These are phyloP conservation scores for Caenorhabditis drosophilae DNA, from an alignment of 2,888 invertebrate species.

Conservation along the genomic window DNA sequence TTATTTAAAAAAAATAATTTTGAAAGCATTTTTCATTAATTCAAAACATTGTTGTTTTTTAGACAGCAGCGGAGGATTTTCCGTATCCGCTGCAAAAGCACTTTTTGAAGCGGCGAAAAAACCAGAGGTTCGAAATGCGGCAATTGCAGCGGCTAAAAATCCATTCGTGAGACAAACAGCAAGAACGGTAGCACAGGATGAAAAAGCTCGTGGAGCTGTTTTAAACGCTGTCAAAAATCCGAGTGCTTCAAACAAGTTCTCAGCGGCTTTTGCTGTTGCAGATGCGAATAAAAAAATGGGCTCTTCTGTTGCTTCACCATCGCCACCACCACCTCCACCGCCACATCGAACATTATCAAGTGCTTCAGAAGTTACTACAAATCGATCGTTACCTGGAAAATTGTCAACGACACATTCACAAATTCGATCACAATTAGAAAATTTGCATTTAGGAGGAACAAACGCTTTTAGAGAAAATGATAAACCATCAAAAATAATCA, in stretches of 20 bases:
- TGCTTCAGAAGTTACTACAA: neutral
- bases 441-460: slow-evolving; percentile 27
- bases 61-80: slow-evolving; percentile 33
- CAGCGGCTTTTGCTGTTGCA: slow-evolving; percentile 28
- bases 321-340: too few species aligned
- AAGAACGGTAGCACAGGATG: slow-evolving; percentile 47
- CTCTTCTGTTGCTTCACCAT: slow-evolving; percentile 21
- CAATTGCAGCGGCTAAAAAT: slow-evolving; percentile 50
- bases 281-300: slow-evolving; percentile 21
- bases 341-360: too few species aligned
- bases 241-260: slow-evolving; percentile 24
- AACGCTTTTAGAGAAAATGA: too few species aligned
- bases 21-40: too few species aligned
- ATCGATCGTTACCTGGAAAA: slow-evolving; percentile 9
- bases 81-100: slow-evolving; percentile 50
- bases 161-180: slow-evolving; percentile 49
- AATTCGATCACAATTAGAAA: slow-evolving; percentile 29
- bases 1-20: neutral
- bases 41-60: slow-evolving; percentile 3
- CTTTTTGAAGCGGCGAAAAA: slow-evolving; percentile 54
- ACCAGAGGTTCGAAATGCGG: slow-evolving; percentile 48
- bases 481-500: too few species aligned
- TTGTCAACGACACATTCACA: slow-evolving; percentile 19
- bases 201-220: slow-evolving; percentile 32
- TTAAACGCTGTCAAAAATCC: slow-evolving; percentile 36